Evolutionary conservation across 1,140 invertebrate species (phyloP), one percentile per base, ranked within the genome.

Genomic region (Meloidogyne floridensis): DNA sequence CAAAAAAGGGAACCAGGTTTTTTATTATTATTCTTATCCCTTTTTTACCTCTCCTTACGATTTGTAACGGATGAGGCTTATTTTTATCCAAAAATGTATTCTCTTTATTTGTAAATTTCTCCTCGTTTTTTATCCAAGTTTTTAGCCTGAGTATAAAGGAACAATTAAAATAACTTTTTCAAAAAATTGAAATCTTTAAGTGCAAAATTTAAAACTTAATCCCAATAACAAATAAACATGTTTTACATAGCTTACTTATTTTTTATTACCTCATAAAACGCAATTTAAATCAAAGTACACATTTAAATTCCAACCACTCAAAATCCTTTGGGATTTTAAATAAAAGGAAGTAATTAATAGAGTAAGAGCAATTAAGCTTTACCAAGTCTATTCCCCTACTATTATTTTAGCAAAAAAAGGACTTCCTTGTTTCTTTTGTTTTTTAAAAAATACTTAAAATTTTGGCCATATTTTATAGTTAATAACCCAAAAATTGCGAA

Each of bases 371-470:
- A 65, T 65, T 65, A 65, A 65, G 59, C 59, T 65, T 32, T 32
- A 65, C 3, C 10, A 65, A 65, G 5, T 18, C n/a, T 54, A n/a
- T 65, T 65, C n/a, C 15, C 15, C 59, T n/a, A 32, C 32, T 32
- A 65, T 65, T 65, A 65, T 65, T 65, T 65, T 65, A 65, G 59
- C 59, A 65, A 65, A 65, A 65, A n/a, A n/a, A 15, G n/a, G 32
- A 32, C 15, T 65, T 65, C 59, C 59, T n/a, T 65, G 59, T 65
- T 65, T 15, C n/a, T 18, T 65, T 65, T 65, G 7, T 65, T 3
- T 32, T 65, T 65, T 65, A 15, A n/a, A n/a, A 15, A 65, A n/a
- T 65, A n/a, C 7, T 65, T 65, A 59, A 65, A 65, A 65, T 65
- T 65, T 18, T 65, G 59, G 59, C 15, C 15, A 65, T 59, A 15